phyloP scores from a whole-genome alignment of 2,797 vertebrate species.

The Gambusia yucatana region DNA sequence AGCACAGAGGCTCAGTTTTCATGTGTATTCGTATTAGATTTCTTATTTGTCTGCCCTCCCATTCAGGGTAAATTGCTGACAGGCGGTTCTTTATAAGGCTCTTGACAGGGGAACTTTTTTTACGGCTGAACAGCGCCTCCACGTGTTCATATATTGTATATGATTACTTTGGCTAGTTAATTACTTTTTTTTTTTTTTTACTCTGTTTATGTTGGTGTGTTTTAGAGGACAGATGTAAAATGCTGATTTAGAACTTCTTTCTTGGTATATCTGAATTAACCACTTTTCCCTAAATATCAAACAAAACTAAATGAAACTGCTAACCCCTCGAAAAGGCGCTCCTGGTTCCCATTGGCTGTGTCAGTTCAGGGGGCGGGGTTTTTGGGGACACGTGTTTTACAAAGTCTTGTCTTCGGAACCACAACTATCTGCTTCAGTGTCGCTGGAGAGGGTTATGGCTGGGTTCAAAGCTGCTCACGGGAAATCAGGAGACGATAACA shows the following conservation, averaged over 20 bases:
- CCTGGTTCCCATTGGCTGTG: slow-evolving; percentile 59
- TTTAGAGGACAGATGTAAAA: background rate
- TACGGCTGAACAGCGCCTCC: slow-evolving; percentile 54
- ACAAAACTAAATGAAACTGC: slow-evolving; percentile 1
- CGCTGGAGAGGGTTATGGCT: slow-evolving; percentile 69
- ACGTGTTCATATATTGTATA: slow-evolving; percentile 40
- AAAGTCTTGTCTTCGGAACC: slow-evolving; percentile 60
- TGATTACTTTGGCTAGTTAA: background rate
- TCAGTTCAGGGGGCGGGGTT: slow-evolving; percentile 50
- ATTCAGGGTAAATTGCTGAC: too few species aligned
- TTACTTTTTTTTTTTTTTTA: background rate
- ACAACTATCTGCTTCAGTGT: slow-evolving; percentile 62
- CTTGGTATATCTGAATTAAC: too few species aligned
- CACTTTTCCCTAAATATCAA: background rate
- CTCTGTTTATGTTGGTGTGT: background rate
- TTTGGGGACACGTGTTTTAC: slow-evolving; percentile 50
- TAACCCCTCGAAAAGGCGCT: slow-evolving; percentile 58
- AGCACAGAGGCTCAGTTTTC: background rate
- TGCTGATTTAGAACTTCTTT: too few species aligned
- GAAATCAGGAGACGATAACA: slow-evolving; percentile 29
- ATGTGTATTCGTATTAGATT: background rate
- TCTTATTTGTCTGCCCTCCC: background rate
- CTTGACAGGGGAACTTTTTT: background rate
- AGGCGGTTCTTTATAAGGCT: background rate
- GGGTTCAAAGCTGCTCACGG: slow-evolving; percentile 44